These are phyloP conservation scores for Caenorhabditis brenneri DNA, from an alignment of 1,140 invertebrate genomes.

Conservation along the genomic window DNA sequence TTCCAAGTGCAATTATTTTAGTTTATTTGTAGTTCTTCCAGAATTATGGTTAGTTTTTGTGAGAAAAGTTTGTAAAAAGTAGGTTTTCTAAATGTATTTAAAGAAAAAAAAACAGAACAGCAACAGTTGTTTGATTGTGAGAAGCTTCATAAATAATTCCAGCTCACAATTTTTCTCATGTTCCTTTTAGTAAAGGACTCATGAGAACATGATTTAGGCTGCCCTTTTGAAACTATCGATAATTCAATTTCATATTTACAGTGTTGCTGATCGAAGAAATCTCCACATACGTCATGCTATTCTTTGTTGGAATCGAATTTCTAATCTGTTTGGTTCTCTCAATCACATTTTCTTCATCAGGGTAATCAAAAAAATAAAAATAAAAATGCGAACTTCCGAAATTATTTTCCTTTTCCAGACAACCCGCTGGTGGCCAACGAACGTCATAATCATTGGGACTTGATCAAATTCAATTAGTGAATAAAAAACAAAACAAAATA, in stretches of 20 bases:
- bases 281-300: background rate
- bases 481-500: background rate
- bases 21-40: slow-evolving; percentile 3
- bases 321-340: background rate
- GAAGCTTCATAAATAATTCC: too few relatives aligned
- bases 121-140: too few relatives aligned
- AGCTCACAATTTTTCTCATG: too few relatives aligned
- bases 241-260: background rate
- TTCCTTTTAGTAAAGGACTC: too few relatives aligned
- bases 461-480: background rate
- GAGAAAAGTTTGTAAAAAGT: too few relatives aligned
- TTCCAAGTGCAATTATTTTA: background rate
- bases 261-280: slow-evolving; percentile 20
- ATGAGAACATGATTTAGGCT: too few relatives aligned
- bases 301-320: background rate
- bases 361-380: too few relatives aligned
- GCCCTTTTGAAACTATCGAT: too few relatives aligned
- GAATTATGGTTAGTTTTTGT: slow-evolving; percentile 4
- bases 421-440: background rate
- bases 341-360: slow-evolving; percentile 6
- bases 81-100: too few relatives aligned
- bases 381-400: background rate
- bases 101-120: background rate
- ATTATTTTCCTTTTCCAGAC: background rate
- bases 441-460: background rate